phyloP scores from a whole-genome alignment of 2,888 invertebrate genomes.

The Drosophila setosimentum region DNA sequence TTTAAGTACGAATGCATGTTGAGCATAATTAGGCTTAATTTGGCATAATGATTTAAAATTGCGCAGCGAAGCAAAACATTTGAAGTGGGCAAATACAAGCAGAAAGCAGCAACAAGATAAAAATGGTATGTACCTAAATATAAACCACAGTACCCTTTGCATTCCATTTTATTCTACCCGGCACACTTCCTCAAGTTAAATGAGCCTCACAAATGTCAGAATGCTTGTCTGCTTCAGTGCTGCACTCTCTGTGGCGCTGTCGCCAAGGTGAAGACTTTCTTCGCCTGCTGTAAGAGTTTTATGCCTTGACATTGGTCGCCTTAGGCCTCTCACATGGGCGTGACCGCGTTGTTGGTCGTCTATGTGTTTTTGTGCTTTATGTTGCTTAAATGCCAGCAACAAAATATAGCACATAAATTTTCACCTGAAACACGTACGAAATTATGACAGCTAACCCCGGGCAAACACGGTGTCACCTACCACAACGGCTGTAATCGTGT shows the following conservation, averaged over 20 bases:
- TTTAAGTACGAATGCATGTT: slow-evolving; percentile 77
- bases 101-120: slow-evolving; percentile 44
- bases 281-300: slow-evolving; percentile 59
- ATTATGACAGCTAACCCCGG: slow-evolving; percentile 43
- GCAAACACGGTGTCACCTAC: slow-evolving; percentile 20
- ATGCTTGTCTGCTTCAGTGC: slow-evolving; percentile 25
- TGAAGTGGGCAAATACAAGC: slow-evolving; percentile 42
- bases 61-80: slow-evolving; percentile 58
- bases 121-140: slow-evolving; percentile 37
- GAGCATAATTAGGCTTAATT: slow-evolving; percentile 76
- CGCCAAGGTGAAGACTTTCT: slow-evolving; percentile 52
- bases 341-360: slow-evolving; percentile 14
- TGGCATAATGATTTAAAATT: slow-evolving; percentile 72
- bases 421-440: slow-evolving; percentile 59
- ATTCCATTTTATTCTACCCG: slow-evolving; percentile 15
- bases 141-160: slow-evolving; percentile 24
- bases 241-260: slow-evolving; percentile 8
- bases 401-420: slow-evolving; percentile 61
- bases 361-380: slow-evolving; percentile 52
- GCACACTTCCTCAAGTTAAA: slow-evolving; percentile 61
- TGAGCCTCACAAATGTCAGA: slow-evolving; percentile 77
- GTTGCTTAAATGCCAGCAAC: slow-evolving; percentile 72
- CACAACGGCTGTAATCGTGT: slow-evolving; percentile 5
- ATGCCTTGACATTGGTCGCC: slow-evolving; percentile 73
- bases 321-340: slow-evolving; percentile 39